These are phyloP conservation scores for Sebastes nivosus DNA, from an alignment of 2,797 vertebrate species.

Conservation along the genomic window DNA sequence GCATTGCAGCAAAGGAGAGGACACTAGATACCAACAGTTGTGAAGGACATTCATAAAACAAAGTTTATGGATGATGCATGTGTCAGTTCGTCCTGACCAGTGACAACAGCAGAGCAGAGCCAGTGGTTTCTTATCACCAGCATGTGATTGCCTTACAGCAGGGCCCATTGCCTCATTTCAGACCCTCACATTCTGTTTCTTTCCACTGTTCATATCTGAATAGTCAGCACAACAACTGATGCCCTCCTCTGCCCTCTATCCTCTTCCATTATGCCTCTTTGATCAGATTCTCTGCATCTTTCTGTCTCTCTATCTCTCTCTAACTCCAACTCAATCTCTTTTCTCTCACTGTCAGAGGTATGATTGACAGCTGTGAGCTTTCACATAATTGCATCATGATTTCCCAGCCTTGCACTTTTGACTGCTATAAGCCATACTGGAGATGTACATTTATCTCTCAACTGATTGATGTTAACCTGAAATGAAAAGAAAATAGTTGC, in stretches of 20 bases:
- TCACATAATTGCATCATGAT: conserved; percentile 70
- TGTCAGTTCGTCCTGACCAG: not conserved
- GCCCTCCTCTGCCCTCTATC: conserved; percentile 4
- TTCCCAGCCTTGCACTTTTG: conserved; percentile 30
- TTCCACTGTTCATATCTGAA: conserved; percentile 46
- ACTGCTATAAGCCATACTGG: conserved; percentile 1
- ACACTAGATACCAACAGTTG: not conserved
- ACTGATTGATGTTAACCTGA: not conserved
- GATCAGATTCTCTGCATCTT: conserved; percentile 41
- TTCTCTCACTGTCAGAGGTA: conserved; percentile 23
- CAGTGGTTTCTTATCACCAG: conserved; percentile 3
- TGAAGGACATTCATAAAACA: not conserved
- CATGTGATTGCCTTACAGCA: conserved; percentile 36
- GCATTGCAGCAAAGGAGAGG: not conserved
- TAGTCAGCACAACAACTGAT: conserved; percentile 48
- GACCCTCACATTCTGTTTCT: conserved; percentile 36
- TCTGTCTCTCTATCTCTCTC: not conserved
- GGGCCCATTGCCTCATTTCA: conserved; percentile 57
- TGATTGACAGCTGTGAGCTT: conserved; percentile 63
- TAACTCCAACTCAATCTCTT: not conserved
- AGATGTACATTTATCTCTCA: conserved; percentile 7
- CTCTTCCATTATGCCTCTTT: conserved; percentile 31
- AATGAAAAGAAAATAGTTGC: not conserved
- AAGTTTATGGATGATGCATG: not conserved
- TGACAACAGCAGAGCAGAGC: conserved; percentile 6